Conservation (phyloP, 2,888 invertebrate species). For the Copidosoma aretas region DNA sequence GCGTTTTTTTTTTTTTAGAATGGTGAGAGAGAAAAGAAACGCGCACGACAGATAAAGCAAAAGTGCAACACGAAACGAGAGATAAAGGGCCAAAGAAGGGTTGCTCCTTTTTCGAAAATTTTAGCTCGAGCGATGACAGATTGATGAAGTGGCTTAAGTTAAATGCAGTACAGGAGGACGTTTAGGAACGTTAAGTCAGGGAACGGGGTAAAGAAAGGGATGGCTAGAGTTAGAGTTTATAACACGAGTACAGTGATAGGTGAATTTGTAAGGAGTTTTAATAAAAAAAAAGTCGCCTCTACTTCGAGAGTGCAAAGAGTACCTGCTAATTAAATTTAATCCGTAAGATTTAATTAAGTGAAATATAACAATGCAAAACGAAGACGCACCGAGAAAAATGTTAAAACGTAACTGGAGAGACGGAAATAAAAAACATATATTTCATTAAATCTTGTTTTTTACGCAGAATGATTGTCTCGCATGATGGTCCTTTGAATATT, state of each 20-base stretch:
- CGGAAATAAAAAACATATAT: conserved; percentile 21
- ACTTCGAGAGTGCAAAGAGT: conserved; percentile 55
- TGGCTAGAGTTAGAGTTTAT: not conserved
- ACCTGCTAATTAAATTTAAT: conserved; percentile 55
- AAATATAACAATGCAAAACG: conserved; percentile 7
- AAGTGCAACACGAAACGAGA: not conserved
- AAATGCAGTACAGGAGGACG: not conserved
- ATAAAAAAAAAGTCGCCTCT: conserved; percentile 34
- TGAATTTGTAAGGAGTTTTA: conserved; percentile 19
- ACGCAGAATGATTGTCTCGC: not conserved
- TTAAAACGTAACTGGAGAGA: conserved; percentile 14
- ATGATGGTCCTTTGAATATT: conserved; percentile 32
- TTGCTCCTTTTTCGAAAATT: conserved; percentile 11
- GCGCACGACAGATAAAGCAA: not conserved
- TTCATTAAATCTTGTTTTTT: conserved; percentile 15
- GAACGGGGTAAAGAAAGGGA: not conserved
- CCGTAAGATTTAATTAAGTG: not conserved
- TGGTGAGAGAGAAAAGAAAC: not conserved
- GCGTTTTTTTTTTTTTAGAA: conserved; percentile 19
- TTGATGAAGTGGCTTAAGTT: not conserved
- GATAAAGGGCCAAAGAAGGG: not conserved
- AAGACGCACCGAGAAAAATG: conserved; percentile 21
- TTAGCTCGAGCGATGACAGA: conserved; percentile 15
- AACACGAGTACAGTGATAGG: conserved; percentile 19
- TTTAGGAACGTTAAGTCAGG: not conserved